Evolutionary conservation across 1,140 invertebrate species (phyloP), one percentile per base, ranked within the genome.

Genomic region (Zaprionus inermis): DNA sequence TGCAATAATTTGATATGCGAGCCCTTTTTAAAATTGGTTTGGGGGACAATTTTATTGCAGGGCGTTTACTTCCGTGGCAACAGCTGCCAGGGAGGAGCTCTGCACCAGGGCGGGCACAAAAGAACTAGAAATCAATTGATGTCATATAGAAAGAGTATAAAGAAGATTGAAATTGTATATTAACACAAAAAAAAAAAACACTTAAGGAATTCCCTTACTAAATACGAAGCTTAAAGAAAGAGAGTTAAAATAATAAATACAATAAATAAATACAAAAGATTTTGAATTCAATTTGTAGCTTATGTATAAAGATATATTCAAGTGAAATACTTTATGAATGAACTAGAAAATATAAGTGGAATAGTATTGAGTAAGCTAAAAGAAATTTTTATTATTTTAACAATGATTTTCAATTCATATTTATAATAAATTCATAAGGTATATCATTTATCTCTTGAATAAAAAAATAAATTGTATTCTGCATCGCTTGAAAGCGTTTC

Each of bases 51-150:
- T 88, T 83, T 88, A 88, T 83, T 80, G 83, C 67, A 38, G 70
- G 83, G 83, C 84, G 83, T 89, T 16, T 55, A 88, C 83, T 88
- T 88, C 83, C 83, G 83, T 64, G 84, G 72, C 70, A 74, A 88
- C 83, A 88, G 84, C 84, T 88, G 84, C 67, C 49, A 20, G 18
- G n/a, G 16, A 44, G 63, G 12, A 34, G 56, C 34, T 36, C 20
- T 34, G 18, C 20, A 44, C 18, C 18, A 59, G 54, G 41, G 20
- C 38, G 30, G 30, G 5, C n/a, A 49, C 36, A 30, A 55, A 6
- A 38, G 52, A 65, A 38, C 16, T 38, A 16, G 51, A n/a, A 64
- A 41, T 64, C 24, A 64, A 64, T 22, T 64, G 49, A 6, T 38
- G 36, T 52, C 18, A 16, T 18, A 5, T 1, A 7, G 4, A 28